phyloP scores from a whole-genome alignment of 2,797 vertebrate species.

The Silurus aristotelis region DNA sequence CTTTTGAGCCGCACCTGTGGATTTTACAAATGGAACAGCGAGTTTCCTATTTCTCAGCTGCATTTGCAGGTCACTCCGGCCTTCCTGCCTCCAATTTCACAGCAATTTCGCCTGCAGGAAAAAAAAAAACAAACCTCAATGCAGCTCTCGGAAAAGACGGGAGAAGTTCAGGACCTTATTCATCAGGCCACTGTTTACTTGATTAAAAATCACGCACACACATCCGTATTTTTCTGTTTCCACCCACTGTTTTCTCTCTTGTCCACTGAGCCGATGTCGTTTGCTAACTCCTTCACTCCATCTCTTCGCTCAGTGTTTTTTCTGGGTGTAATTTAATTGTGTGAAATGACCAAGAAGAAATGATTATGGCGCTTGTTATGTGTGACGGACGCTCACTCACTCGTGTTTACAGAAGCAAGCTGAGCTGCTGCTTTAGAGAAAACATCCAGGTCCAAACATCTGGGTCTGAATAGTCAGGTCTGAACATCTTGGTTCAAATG shows the following conservation, averaged over 20 bases:
- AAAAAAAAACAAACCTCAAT: conserved; percentile 29
- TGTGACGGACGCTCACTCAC: conserved; percentile 56
- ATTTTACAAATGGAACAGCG: conserved; percentile 31
- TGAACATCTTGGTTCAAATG: too few relatives aligned
- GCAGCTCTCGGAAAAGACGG: not conserved
- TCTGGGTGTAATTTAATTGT: conserved; percentile 61
- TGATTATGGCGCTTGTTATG: conserved; percentile 60
- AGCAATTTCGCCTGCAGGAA: conserved; percentile 46
- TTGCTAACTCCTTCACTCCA: conserved; percentile 38
- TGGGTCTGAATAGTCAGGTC: not conserved
- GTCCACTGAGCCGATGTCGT: conserved; percentile 41
- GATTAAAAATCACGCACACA: conserved; percentile 41
- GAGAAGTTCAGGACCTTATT: conserved; percentile 47
- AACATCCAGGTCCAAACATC: not conserved
- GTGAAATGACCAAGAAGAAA: conserved; percentile 66
- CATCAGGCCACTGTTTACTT: conserved; percentile 44
- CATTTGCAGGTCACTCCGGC: conserved; percentile 39
- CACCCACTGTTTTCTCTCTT: conserved; percentile 7
- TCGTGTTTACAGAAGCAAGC: conserved; percentile 55
- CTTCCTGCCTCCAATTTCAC: conserved; percentile 50
- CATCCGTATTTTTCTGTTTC: conserved; percentile 36
- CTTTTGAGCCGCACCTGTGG: conserved; percentile 10
- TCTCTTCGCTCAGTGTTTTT: conserved; percentile 46
- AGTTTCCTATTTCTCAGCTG: conserved; percentile 38
- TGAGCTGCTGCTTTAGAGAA: conserved; percentile 11